Evolutionary conservation across 2,113 vertebrate species (phyloP).

Genomic region (Scopus umbretta): DNA sequence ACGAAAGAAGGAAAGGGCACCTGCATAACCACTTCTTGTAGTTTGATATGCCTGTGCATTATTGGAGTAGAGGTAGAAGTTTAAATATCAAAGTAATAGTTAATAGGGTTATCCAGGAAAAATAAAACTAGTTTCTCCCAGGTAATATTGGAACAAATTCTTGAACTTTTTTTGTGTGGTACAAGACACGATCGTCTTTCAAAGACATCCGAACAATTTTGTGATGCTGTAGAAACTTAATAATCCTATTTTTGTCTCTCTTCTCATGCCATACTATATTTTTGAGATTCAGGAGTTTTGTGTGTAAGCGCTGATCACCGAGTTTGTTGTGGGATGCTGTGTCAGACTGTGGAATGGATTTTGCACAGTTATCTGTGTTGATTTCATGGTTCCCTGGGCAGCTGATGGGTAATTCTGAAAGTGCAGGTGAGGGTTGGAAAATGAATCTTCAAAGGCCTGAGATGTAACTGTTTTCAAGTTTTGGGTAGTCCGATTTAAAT

Average conservation of each 20-base stretch:
- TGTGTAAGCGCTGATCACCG: neutral
- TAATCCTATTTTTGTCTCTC: neutral
- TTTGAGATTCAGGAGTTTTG: neutral
- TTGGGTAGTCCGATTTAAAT: neutral
- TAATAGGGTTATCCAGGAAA: neutral
- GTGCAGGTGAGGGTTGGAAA: neutral
- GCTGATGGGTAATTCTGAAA: neutral
- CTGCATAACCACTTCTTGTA: neutral
- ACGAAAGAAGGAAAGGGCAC: neutral
- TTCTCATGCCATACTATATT: neutral
- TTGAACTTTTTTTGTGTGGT: neutral
- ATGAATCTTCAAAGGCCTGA: neutral
- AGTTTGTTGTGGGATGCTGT: neutral
- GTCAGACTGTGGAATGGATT: neutral
- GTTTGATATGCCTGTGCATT: fast-evolving
- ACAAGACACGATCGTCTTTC: neutral
- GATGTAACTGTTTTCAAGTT: neutral
- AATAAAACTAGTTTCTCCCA: neutral
- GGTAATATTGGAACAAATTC: neutral
- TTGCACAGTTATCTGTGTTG: neutral
- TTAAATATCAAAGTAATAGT: neutral
- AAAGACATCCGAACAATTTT: neutral
- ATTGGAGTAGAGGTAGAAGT: neutral
- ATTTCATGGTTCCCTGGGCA: neutral
- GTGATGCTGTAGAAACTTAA: neutral